A percentile compares a stretch with the other conserved stretches of the same genome.
Conservation (phyloP, 2,113 vertebrate genomes). For the human (Homo sapiens) region GRCh38 chr1:223428001-223428500, state of each 20-base stretch:
- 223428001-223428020: not conserved
- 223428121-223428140: not conserved
- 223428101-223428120: not conserved
- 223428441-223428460: not conserved
- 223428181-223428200: not conserved
- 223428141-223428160: not conserved
- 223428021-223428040: not conserved
- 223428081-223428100: not conserved
- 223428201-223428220: not conserved
- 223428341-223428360: rapidly evolving
- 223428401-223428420: not conserved
- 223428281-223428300: not conserved
- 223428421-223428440: not conserved
- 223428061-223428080: not conserved
- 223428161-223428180: not conserved
- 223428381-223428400: not conserved
- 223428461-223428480: not conserved
- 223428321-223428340: not conserved
- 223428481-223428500: not conserved
- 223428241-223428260: not conserved
- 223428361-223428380: not conserved
- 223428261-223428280: not conserved
- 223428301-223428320: not conserved
- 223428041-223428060: too few species aligned
- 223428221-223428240: too few species aligned